phyloP scores from a whole-genome alignment of 2,888 invertebrate genomes.

The Tromatobia lineatoria region DNA sequence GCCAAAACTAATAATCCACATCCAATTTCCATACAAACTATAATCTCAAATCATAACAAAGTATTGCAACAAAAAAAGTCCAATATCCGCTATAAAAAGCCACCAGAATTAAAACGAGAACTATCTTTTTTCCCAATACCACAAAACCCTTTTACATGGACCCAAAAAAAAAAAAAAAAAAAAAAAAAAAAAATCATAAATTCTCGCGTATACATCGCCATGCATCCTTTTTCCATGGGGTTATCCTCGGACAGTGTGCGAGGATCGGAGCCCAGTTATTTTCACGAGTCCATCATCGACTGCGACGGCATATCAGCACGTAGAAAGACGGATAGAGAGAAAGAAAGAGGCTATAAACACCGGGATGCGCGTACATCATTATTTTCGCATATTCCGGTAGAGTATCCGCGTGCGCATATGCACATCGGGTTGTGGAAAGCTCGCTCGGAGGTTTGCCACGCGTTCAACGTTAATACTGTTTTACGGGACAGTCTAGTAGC shows the following conservation, averaged over 20 bases:
- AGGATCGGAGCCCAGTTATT: constrained; percentile 54
- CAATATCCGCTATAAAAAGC: too few species aligned
- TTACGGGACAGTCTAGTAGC: constrained; percentile 69
- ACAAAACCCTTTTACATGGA: not conserved
- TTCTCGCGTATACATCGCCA: not conserved
- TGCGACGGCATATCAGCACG: not conserved
- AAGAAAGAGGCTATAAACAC: constrained; percentile 1
- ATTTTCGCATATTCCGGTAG: constrained; percentile 41
- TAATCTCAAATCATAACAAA: too few species aligned
- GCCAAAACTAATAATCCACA: too few species aligned
- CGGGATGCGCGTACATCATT: constrained; percentile 47
- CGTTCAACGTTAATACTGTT: constrained; percentile 71
- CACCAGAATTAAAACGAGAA: not conserved
- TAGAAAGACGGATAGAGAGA: not conserved
- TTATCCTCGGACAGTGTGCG: not conserved
- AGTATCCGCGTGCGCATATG: not conserved
- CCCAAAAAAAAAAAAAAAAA: not conserved
- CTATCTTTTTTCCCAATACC: not conserved
- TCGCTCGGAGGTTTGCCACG: constrained; percentile 46
- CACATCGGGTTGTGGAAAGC: constrained; percentile 44
- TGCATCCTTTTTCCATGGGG: constrained; percentile 8
- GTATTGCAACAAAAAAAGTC: too few species aligned
- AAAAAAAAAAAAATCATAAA: not conserved
- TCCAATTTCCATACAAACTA: too few species aligned
- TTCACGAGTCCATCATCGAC: not conserved